Conservation (phyloP, 2,888 invertebrate genomes). For the Calephelis perditalis region DNA sequence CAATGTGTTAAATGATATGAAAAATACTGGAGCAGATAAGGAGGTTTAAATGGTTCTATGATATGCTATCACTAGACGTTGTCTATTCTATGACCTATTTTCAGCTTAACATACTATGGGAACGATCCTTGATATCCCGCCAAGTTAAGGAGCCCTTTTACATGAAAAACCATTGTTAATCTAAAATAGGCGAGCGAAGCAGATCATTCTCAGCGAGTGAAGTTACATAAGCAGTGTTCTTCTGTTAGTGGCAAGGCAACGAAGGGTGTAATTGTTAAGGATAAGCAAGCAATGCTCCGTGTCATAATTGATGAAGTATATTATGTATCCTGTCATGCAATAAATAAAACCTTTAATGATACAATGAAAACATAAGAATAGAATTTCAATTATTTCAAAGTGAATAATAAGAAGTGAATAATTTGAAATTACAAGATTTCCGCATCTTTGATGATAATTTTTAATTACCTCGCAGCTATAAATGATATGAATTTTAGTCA, state of each 20-base stretch:
- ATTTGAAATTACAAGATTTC: not conserved
- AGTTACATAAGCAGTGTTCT: conserved; percentile 68
- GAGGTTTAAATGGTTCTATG: conserved; percentile 46
- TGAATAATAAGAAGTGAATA: not conserved
- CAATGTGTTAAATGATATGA: conserved; percentile 19
- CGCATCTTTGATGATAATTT: conserved; percentile 22
- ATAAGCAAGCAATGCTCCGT: conserved; percentile 60
- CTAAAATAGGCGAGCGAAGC: conserved; percentile 67
- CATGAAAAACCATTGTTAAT: conserved; percentile 16
- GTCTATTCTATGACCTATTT: conserved; percentile 7
- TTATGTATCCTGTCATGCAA: conserved; percentile 33
- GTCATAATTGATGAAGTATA: conserved; percentile 24
- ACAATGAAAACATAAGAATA: conserved; percentile 8
- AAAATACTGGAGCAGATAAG: conserved; percentile 63
- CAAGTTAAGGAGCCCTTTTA: conserved; percentile 41
- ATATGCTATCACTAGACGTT: conserved; percentile 38
- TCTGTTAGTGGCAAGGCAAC: conserved; percentile 76
- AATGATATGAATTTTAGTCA: no score
- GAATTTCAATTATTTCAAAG: conserved; percentile 6
- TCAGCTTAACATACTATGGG: conserved; percentile 31
- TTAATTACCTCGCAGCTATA: no score
- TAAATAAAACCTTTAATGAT: conserved; percentile 20
- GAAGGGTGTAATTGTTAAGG: conserved; percentile 50
- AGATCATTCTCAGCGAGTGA: conserved; percentile 75
- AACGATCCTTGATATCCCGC: conserved; percentile 50